Evolutionary conservation across 1,140 invertebrate species (phyloP), one percentile per base, ranked within the genome.

Genomic region (Lucilia cuprina): DNA sequence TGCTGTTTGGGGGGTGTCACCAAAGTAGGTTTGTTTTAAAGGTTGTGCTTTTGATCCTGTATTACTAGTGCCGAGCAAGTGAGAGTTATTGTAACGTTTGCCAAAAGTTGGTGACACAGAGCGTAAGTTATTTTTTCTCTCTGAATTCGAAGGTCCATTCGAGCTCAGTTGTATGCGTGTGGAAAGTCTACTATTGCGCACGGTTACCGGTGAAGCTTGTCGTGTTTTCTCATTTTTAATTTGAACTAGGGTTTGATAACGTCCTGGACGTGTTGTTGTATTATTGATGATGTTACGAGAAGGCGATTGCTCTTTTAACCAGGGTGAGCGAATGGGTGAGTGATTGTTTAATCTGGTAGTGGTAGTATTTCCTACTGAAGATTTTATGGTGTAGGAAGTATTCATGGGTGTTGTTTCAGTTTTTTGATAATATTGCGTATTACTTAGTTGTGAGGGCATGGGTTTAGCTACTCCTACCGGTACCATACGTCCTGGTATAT

Each of bases 391-490:
- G 30, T 80, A 80, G 8, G 77, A 80, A 19, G 41, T 47, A 17
- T 47, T 49, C 41, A 49, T 80, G 2, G n/a, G 17, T 5, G 13
- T 19, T 8, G 50, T 17, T 34, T 83, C 82, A 2, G 55, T 0
- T 8, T 49, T 87, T 75, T 88, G 86, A 55, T 89, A 87, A 84
- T 88, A 87, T 87, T 86, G n/a, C n/a, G n/a, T n/a, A n/a, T n/a
- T n/a, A n/a, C n/a, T n/a, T n/a, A n/a, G 30, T 50, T 49, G 82
- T 34, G 84, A 84, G 3, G 88, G 89, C 88, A 90, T 90, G 8
- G 89, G 89, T 49, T 90, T 90, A 55, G 89, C 89, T 78, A 90
- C 89, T 8, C 89, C 89, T 25, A 90, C 88, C 12, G 89, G 89
- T 65, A 90, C 89, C 25, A 90, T 85, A 21, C 89, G 85, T 10